Base-by-base conservation (phyloP, 2,888 invertebrate genomes). In the Hydroisotoma schaefferi region DNA sequence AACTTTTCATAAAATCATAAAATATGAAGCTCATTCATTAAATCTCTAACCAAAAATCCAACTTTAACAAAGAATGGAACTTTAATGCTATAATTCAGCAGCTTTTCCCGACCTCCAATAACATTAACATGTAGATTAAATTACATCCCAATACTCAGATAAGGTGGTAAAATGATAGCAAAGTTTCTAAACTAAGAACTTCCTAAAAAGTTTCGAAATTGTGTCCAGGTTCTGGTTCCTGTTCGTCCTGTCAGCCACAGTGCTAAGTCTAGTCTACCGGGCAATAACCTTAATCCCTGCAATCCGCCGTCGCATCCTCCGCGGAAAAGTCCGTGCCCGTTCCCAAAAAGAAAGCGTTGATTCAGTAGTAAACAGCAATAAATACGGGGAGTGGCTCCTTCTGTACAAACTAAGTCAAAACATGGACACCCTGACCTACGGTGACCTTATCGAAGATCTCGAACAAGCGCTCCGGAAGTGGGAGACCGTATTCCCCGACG, bases 341-440 rank as follows among this genome's bases (percentile, higher is more conserved):
- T 40, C 55, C 1, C 60, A 64, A 22, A 48, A 56, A 18, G 57
- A 60, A 22, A 60, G 56, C 25, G 55, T 49, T 8, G 46, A 52
- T n/a, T 27, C 43, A 15, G 48, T 68, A 37, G 46, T 52, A 23
- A 26, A 10, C 10, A 28, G 56, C 25, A 55, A 51, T 27, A 58
- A 54, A 12, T 64, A 66, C 20, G 68, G 66, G 5, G 66, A 68
- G 22, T 68, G 68, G 68, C 66, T 68, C 52, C 53, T 66, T 0
- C 38, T 68, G 20, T 64, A 68, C 52, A 66, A 68, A 29, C 49
- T 68, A 5, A 20, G 59, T 23, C 65, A 66, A 28, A 68, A 66
- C 43, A 66, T 68, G 68, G 62, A 68, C 26, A 18, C 63, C 2
- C 59, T 66, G 3, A 56, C 57, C 2, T 66, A 61, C 28, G 66